Conservation (phyloP, 2,888 invertebrate genomes). For the Drosophila merina region DNA sequence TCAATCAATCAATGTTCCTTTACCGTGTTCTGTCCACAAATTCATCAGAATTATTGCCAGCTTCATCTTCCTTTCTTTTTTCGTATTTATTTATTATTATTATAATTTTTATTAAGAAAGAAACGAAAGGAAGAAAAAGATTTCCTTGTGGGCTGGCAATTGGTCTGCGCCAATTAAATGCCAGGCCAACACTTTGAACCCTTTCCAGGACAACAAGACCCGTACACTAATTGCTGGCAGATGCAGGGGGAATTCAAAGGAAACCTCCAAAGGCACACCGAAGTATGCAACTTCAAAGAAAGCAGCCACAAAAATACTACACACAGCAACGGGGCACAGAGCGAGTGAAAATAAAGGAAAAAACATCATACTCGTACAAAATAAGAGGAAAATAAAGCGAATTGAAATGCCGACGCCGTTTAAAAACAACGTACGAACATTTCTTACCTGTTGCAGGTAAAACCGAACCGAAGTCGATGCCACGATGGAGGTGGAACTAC, state of each 20-base stretch:
- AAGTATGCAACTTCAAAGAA: constrained; percentile 74
- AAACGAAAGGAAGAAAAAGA: constrained; percentile 4
- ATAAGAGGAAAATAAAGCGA: constrained; percentile 57
- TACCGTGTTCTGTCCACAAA: constrained; percentile 42
- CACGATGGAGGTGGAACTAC: constrained; percentile 30
- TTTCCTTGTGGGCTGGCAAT: constrained; percentile 49
- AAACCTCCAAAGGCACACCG: constrained; percentile 71
- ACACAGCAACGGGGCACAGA: constrained; percentile 42
- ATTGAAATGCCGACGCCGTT: constrained; percentile 67
- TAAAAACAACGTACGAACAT: constrained; percentile 67
- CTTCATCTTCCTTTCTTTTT: background rate
- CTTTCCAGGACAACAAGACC: constrained; percentile 57
- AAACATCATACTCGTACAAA: constrained; percentile 7
- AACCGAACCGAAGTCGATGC: constrained; percentile 42
- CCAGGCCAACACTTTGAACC: constrained; percentile 73
- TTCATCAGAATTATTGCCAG: constrained; percentile 58
- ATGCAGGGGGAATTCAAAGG: constrained; percentile 70
- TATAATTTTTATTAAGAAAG: background rate
- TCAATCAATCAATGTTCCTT: constrained; percentile 72
- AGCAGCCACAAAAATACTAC: constrained; percentile 59
- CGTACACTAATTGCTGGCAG: constrained; percentile 80
- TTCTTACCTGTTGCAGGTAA: constrained; percentile 77
- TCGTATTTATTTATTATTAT: constrained; percentile 4
- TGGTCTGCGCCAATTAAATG: constrained; percentile 74
- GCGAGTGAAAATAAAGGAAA: constrained; percentile 32